phyloP scores from a whole-genome alignment of 2,113 vertebrate species.

The Notarius quadriscutis region DNA sequence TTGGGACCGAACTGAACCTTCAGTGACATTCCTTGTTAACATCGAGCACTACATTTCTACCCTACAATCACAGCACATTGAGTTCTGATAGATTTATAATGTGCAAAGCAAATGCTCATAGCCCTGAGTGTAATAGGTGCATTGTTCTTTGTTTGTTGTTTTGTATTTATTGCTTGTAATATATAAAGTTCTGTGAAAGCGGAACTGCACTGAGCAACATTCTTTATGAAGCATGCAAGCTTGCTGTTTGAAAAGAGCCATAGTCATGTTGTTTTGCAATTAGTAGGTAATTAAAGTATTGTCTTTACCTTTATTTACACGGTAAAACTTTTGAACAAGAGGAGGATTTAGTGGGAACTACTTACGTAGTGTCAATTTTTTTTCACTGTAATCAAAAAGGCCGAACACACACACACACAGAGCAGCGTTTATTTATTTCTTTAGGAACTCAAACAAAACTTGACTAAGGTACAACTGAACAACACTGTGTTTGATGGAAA shows the following conservation, averaged over 20 bases:
- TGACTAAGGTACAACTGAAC: neutral
- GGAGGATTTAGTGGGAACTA: neutral
- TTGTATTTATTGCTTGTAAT: neutral
- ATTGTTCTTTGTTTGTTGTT: conserved; percentile 14
- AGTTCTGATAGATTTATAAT: conserved; percentile 15
- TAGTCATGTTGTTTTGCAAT: neutral
- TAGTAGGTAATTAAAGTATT: neutral
- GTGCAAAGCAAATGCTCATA: neutral
- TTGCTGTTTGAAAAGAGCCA: neutral
- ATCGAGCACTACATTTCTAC: neutral
- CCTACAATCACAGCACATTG: conserved; percentile 3
- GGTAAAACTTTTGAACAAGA: neutral
- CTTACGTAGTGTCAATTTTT: neutral
- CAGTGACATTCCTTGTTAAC: neutral
- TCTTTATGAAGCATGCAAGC: neutral
- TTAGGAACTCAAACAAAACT: no score
- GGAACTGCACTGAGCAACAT: neutral
- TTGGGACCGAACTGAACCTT: neutral
- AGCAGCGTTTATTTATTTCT: no score
- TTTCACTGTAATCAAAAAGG: no score
- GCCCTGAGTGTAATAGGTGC: neutral
- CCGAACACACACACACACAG: neutral
- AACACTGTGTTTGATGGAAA: neutral
- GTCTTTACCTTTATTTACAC: neutral
- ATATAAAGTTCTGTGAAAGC: neutral